Evolutionary conservation across 30 jellyfish, hydroid and myxozoan genomes (phyloP), one percentile per base, ranked within the genome.

Genomic region (Aurelia aurita complex sp. Pacific): DNA sequence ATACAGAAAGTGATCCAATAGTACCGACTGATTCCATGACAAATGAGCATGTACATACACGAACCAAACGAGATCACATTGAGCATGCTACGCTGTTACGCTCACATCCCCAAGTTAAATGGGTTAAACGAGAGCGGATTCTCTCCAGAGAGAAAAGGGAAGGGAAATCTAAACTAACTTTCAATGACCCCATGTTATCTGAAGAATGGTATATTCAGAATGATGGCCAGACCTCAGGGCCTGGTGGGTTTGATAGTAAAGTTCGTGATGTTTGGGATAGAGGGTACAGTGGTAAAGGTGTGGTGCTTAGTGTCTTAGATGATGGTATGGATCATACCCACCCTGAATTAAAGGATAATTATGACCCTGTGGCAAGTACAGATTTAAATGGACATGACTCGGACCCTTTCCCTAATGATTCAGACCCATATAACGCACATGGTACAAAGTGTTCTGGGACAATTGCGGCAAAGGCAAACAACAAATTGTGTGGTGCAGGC

Each of bases 251-350:
- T 76, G 99, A 94, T 60, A 87, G 97, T 73, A 67, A 80, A 16
- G 88, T 89, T 43, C 46, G 23, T 57, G 84, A 80, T 17, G 99
- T 86, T 51, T 94, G 99, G 98, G 64, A 85, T 63, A 82, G 19
- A 57, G 99, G 99, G 36, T 88, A 88, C 59, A 89, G 97, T 13
- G 99, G 99, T 2, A 89, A 88, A 69, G 97, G 96, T 5, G 96
- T 94, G 34, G 97, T 88, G 32, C 68, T 94, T 50, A 90, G 98
- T 23, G 97, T 94, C 53, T 81, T 94, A 38, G 99, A 94, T 79
- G 99, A 94, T 81, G 99, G 99, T 3, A 89, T 94, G 97, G 99
- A 94, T 69, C 97, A 94, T 57, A 94, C 99, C 14, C 99, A 94
- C 71, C 99, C 99, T 18, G 99, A 94, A 35, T 78, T 94, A 33